These are phyloP conservation scores for Dolichotis patagonum DNA, from an alignment of 2,113 vertebrate species.

Conservation along the genomic window DNA sequence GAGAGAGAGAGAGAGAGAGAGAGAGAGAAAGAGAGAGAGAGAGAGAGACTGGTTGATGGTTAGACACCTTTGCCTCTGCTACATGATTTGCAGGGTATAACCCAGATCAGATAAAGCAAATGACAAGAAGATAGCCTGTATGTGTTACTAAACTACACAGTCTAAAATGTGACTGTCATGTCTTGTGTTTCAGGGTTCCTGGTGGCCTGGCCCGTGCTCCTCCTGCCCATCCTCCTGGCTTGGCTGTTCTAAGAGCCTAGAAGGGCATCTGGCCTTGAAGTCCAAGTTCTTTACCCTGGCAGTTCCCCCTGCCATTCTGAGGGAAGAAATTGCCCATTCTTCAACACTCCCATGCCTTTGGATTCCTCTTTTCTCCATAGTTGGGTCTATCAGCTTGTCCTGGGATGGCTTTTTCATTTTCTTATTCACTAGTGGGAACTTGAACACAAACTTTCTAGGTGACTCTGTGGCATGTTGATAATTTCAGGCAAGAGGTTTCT, in stretches of 20 bases:
- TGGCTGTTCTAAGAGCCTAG: constrained; percentile 50
- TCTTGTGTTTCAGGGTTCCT: constrained; percentile 74
- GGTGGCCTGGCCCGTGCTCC: neutral
- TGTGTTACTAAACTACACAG: neutral
- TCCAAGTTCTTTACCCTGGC: neutral
- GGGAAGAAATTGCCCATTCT: neutral
- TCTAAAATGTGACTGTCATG: neutral
- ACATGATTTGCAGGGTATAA: neutral
- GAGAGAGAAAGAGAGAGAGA: neutral
- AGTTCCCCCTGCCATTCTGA: neutral
- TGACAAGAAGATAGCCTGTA: neutral
- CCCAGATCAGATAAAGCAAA: neutral
- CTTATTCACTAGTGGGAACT: neutral
- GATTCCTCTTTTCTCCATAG: neutral
- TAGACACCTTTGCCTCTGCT: neutral
- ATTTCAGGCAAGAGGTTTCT: neutral
- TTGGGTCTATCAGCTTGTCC: neutral
- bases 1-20: no score
- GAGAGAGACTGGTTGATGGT: no score
- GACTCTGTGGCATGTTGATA: neutral
- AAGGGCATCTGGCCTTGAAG: neutral
- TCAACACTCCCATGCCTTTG: neutral
- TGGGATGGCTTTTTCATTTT: neutral
- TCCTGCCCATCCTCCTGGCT: constrained; percentile 66
- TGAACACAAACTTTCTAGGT: neutral